A percentile compares a stretch with the other conserved stretches of the same genome.
phyloP scores from a whole-genome alignment of 2,113 vertebrate genomes.

The Lepus americanus region DNA sequence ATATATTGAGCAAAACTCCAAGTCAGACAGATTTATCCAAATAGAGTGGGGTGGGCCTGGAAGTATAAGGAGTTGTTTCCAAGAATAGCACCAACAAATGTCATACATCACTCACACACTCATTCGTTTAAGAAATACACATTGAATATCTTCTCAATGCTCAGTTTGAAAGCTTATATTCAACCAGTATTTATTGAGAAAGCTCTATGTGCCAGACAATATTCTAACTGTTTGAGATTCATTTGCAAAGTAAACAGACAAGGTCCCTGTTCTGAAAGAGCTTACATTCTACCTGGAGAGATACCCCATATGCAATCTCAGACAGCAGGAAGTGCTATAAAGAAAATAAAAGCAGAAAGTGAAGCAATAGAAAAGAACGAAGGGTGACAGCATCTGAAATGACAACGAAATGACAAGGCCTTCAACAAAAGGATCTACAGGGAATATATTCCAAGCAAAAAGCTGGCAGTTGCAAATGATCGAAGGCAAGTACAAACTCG shows the following conservation, averaged over 20 bases:
- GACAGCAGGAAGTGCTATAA: neutral
- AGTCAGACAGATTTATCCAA: conserved; percentile 18
- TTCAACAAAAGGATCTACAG: neutral
- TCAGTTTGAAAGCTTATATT: neutral
- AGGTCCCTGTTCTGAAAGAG: neutral
- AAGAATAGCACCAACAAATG: neutral
- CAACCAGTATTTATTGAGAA: neutral
- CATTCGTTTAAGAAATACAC: neutral
- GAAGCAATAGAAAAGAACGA: neutral
- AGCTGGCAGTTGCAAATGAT: neutral
- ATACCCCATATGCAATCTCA: neutral
- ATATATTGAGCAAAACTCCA: neutral
- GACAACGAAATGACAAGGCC: neutral
- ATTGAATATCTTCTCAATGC: neutral
- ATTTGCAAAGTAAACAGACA: neutral
- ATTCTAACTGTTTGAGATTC: neutral
- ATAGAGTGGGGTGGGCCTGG: neutral
- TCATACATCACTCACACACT: neutral
- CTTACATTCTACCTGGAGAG: neutral
- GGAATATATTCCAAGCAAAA: neutral
- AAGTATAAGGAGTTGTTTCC: neutral
- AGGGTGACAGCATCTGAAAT: neutral
- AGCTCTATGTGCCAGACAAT: neutral
- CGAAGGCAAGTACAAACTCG: neutral
- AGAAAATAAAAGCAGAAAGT: neutral